These are phyloP conservation scores for Caenorhabditis virilis DNA, from an alignment of 2,888 invertebrate species.

Conservation along the genomic window DNA sequence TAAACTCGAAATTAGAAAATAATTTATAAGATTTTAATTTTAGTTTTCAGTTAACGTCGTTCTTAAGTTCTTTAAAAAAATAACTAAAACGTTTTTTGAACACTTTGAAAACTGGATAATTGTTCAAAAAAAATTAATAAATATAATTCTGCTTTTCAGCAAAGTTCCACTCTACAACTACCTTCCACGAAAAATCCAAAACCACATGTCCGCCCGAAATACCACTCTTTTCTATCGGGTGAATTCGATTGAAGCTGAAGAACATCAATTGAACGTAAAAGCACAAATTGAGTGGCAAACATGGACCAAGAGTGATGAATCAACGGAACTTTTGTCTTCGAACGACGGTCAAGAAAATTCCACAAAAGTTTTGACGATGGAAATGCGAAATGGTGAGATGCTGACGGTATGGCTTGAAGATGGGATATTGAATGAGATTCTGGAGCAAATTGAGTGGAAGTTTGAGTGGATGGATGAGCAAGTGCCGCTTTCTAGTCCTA, in stretches of 20 bases:
- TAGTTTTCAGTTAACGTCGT: too few relatives aligned
- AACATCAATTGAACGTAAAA: slow-evolving; percentile 53
- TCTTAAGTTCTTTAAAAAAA: too few relatives aligned
- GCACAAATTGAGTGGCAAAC: slow-evolving; percentile 60
- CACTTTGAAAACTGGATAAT: too few relatives aligned
- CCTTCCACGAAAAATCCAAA: slow-evolving; percentile 55
- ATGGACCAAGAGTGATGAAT: slow-evolving; percentile 11
- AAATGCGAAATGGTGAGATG: slow-evolving; percentile 49
- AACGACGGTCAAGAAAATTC: slow-evolving; percentile 13
- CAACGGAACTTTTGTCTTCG: slow-evolving; percentile 8
- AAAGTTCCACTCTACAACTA: slow-evolving; percentile 56
- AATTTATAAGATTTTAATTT: too few relatives aligned
- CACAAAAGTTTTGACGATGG: slow-evolving; percentile 45
- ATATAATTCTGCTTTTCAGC: slow-evolving; percentile 33
- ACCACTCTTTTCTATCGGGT: slow-evolving; percentile 43
- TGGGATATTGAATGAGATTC: slow-evolving; percentile 60
- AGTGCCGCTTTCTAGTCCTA: slow-evolving; percentile 59
- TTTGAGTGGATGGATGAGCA: slow-evolving; percentile 67
- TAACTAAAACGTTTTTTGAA: too few relatives aligned
- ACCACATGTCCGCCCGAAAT: slow-evolving; percentile 50
- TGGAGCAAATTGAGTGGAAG: slow-evolving; percentile 64
- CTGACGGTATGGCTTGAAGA: slow-evolving; percentile 64
- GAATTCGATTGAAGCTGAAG: slow-evolving; percentile 47
- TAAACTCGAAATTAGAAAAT: too few relatives aligned
- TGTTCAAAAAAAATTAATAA: background rate